Base-by-base conservation (phyloP, 2,797 vertebrate species). In the Philypnodon macrostomus region DNA sequence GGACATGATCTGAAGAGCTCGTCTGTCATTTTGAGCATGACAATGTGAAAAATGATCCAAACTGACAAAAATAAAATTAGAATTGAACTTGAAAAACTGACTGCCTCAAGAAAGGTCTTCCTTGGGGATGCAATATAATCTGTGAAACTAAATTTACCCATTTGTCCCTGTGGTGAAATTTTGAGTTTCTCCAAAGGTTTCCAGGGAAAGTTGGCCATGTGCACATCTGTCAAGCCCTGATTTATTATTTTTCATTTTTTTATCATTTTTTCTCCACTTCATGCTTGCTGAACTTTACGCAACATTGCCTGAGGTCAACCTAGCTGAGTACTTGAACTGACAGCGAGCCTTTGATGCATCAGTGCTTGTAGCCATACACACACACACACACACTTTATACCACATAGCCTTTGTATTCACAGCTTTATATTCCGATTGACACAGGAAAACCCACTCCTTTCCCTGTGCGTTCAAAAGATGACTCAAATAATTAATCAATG, bases 331-430 rank as follows among this genome's bases (percentile, higher is more conserved):
- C 53, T 55, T 58, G 41, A 79, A 65, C 62, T 64, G 63, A 75
- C 56, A 71, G 54, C 53, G 33, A 62, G 38, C 33, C 48, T 76
- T 80, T 82, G 70, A 82, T 78, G 70, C 79, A 53, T 66, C 63
- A 63, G 33, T 69, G 45, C 63, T 35, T 34, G 23, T 42, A 70
- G 38, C n/a, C 36, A 70, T 47, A 46, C 58, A 56, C 46, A n/a
- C 50, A 67, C 53, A 47, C 55, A 53, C 31, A 17, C 33, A 27
- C 14, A 8, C 7, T 26, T 26, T 41, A 26, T 9, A 14, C 3
- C 23, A 41, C 23, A 15, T 27, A 10, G 27, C 11, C 10, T 49
- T 53, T 53, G 29, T 23, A 37, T 31, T 51, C 15, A 14, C 18
- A 39, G 32, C 29, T 58, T 73, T 66, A 52, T 47, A 59, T 75